Base-by-base conservation (phyloP, 1,140 invertebrate species). In the Micrasema longulum region DNA sequence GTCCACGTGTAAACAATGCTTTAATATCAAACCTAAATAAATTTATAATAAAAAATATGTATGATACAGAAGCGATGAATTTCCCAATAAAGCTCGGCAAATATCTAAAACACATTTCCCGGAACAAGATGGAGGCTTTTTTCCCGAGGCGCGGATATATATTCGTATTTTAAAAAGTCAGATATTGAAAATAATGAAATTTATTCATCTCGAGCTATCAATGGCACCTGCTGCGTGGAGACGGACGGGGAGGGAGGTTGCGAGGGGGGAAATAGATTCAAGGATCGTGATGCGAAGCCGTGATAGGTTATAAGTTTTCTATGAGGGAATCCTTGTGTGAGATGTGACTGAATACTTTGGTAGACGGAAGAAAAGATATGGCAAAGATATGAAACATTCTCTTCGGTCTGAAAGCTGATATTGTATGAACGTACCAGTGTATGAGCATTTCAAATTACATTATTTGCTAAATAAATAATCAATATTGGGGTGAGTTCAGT, bases 151-250 rank as follows among this genome's bases (percentile, higher is more conserved):
- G 48, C 65, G 48, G 43, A 70, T 69, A 72, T 73, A 76, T 76
- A 76, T 76, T 76, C 74, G 74, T 60, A 73, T 76, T 76, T 76
- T 76, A 76, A 76, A 76, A 76, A 76, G 75, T 76, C 75, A 76
- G 69, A 76, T 76, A 76, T 76, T 76, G 75, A 76, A 76, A 76
- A 76, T 76, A 72, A 76, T 76, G 75, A 76, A 76, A 76, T 76
- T 76, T 76, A 76, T 76, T 76, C 75, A 76, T 76, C 75, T 74
- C 63, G 43, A 53, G 69, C 71, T 72, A 76, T 76, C 75, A 76
- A 65, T 64, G 69, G 64, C 75, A 76, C 75, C 75, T 76, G 75
- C 55, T 41, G 36, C 38, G 65, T 55, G 53, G 63, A 41, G 69
- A 60, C 22, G 63, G 63, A 0, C 20, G 14, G 26, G 53, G 20